Base-by-base conservation (phyloP, 2,888 invertebrate genomes). In the Volucella inanis region DNA sequence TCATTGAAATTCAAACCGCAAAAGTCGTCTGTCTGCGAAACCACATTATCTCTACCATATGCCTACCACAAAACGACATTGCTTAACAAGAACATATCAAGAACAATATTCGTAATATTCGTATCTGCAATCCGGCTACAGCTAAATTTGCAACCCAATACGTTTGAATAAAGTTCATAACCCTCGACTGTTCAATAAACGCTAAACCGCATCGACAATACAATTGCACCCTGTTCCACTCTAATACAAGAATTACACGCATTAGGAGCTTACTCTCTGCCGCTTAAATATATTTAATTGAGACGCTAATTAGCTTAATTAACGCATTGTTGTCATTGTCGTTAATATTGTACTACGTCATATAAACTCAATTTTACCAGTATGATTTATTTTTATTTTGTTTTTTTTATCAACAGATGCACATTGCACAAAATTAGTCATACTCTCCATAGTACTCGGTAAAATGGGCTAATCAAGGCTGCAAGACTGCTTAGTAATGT, bases 231-330 rank as follows among this genome's bases (percentile, higher is more conserved):
- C 62, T 62, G 22, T 70, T 70, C n/a, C 54, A 38, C 22, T 47
- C 10, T 71, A 39, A 12, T 10, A 6, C 43, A 43, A 54, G 45
- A 62, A 38, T 31, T 18, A 50, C 43, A 38, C 55, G 81, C 70
- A 81, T 71, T 81, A 76, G 59, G 64, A 65, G 71, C 43, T 74
- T 67, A 41, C 14, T 50, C 61, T 52, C 31, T 49, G 47, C 22
- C 18, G 74, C 74, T 71, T 71, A 71, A 85, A 67, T 62, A 77
- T 81, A 85, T 82, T 82, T 77, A 82, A 82, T 86, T 86, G 86
- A 82, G 49, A 82, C 74, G 72, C 65, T 82, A 86, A 86, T 86
- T 82, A 86, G 86, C 86, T 86, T 86, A 78, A 86, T 86, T 77
- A 86, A 82, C 78, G 77, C 70, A 82, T 82, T 82, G 74, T 81